Percentiles rank a stretch among this genome's conserved stretches.
phyloP scores from a whole-genome alignment of 2,888 invertebrate genomes.

The Euphydryas editha region DNA sequence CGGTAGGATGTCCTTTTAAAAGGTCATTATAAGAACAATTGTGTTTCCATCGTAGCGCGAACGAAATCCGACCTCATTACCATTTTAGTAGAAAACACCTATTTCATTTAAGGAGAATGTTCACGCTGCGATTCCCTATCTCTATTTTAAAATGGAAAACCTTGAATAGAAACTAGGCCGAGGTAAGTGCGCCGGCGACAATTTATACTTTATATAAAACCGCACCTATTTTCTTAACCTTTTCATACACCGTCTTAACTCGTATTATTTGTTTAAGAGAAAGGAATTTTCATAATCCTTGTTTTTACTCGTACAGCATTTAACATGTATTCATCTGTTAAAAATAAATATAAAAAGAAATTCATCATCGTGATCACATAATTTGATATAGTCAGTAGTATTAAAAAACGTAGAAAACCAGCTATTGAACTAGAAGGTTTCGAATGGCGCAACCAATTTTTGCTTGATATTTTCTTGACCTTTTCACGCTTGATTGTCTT shows the following conservation, averaged over 20 bases:
- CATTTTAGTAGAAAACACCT: constrained; percentile 42
- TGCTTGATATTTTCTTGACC: too few species aligned
- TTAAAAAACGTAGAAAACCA: too few species aligned
- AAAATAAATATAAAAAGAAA: not conserved
- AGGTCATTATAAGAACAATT: constrained; percentile 51
- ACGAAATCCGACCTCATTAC: constrained; percentile 43
- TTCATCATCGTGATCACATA: not conserved
- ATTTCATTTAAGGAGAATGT: constrained; percentile 41
- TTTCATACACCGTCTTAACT: not conserved
- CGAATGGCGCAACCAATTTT: too few species aligned
- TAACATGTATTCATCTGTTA: not conserved
- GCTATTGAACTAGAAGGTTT: too few species aligned
- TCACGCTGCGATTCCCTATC: constrained; percentile 16
- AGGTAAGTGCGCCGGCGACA: constrained; percentile 12
- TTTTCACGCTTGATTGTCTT: too few species aligned
- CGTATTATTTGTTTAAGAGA: not conserved
- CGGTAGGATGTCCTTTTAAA: constrained; percentile 41
- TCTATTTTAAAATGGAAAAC: constrained; percentile 13
- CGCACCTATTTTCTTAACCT: constrained; percentile 17
- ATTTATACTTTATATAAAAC: constrained; percentile 5
- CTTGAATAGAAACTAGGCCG: constrained; percentile 27
- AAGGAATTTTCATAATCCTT: not conserved
- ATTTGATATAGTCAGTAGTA: too few species aligned
- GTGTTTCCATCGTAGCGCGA: constrained; percentile 35
- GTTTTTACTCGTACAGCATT: not conserved